Evolutionary conservation across 30 jellyfish, hydroid and myxozoan genomes (phyloP), one percentile per base, ranked within the genome.

Genomic region (Rhopilema esculentum): DNA sequence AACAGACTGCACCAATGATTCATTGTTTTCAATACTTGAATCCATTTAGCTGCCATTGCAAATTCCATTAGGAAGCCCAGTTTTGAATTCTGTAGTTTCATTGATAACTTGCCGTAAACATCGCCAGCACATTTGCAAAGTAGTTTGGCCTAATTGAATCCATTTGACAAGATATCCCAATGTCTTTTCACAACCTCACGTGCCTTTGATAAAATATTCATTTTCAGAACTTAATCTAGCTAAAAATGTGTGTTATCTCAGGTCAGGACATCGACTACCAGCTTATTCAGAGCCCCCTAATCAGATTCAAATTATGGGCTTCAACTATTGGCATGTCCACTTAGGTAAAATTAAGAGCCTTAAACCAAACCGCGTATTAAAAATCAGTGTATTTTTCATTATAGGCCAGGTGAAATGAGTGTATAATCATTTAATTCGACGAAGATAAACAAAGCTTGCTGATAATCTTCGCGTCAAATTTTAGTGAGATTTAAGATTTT

Each of bases 141-240:
- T 49, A 77, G 62, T 20, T 23, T 27, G 70, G 32, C 78, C 78
- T 62, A 74, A 75, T 63, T 74, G 88, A 85, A 75, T 85, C 88
- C 88, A 25, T 70, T 85, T 74, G 51, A 74, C 83, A n/a, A 22
- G 57, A 73, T 57, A 73, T 75, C 88, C 84, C 27, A 31, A 49
- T 72, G 79, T 85, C 94, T 79, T 73, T 84, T 84, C 83, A 84
- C 83, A 84, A 50, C 72, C 86, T 85, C 94, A 74, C 94, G 94
- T 75, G 94, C 82, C 85, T 85, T 72, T 23, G 79, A 85, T 85
- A 62, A 85, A 85, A 85, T 49, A 85, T 85, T 85, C 52, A 85
- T 85, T 17, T 65, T 12, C 51, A 74, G 77, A 33, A 74, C 79
- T 24, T 85, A 85, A 85, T 73, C 94, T 33, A 76, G 26, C 93